A percentile compares a stretch with the other conserved stretches of the same genome.
phyloP scores from a whole-genome alignment of 2,888 invertebrate genomes.

The Sphaeridia pumilis region DNA sequence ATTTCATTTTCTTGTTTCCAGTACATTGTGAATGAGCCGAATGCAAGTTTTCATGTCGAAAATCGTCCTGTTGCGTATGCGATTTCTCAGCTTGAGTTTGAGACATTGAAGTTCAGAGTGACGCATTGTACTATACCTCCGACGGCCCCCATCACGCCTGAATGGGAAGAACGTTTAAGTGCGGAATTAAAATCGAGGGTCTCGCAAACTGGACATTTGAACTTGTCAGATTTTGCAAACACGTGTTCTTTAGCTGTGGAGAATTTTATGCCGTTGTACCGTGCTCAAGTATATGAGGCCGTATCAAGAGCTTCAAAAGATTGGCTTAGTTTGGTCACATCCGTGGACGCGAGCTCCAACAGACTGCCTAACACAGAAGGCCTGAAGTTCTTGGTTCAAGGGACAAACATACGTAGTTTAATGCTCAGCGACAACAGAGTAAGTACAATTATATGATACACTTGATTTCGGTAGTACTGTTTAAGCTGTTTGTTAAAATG shows the following conservation, averaged over 20 bases:
- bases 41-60: constrained; percentile 13
- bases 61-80: constrained; percentile 8
- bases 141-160: constrained; percentile 6
- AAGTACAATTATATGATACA: too few relatives aligned
- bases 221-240: constrained; percentile 12
- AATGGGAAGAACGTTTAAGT: constrained; percentile 9
- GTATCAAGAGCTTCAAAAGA: constrained; percentile 7
- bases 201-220: constrained; percentile 7
- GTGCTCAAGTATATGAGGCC: constrained; percentile 4
- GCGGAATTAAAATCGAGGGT: constrained; percentile 9
- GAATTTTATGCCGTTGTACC: constrained; percentile 7
- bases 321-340: constrained; percentile 7
- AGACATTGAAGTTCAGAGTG: constrained; percentile 9
- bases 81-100: constrained; percentile 2
- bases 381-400: constrained; percentile 8
- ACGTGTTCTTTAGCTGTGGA: constrained; percentile 8
- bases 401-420: constrained; percentile 6
- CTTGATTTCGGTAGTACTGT: too few relatives aligned
- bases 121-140: constrained; percentile 3
- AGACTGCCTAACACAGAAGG: neutral
- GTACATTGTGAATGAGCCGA: constrained; percentile 10
- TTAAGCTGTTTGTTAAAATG: too few relatives aligned
- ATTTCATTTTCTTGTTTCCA: constrained; percentile 5
- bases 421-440: constrained; percentile 13
- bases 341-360: constrained; percentile 12